Evolutionary conservation across 2,888 invertebrate genomes (phyloP).

Genomic region (Chloromyia formosa): DNA sequence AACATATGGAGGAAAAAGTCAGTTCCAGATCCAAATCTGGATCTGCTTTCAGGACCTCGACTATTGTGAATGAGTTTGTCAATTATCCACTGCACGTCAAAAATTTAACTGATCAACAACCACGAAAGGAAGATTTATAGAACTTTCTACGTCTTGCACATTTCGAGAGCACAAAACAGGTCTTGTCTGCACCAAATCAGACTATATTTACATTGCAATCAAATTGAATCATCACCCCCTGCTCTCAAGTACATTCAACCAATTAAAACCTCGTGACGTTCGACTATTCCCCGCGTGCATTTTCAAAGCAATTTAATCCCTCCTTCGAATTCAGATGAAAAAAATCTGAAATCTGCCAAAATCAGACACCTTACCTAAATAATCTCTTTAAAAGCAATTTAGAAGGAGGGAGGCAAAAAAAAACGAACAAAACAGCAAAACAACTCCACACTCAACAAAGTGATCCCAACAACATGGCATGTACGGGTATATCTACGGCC

Average conservation of each 20-base stretch:
- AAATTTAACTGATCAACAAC: too few relatives aligned
- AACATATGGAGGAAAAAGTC: too few relatives aligned
- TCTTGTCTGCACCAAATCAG: too few relatives aligned
- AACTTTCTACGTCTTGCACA: too few relatives aligned
- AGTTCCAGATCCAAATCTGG: too few relatives aligned
- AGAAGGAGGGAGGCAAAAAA: background rate
- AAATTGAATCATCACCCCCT: background rate
- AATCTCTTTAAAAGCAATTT: conserved; percentile 38
- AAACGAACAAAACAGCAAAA: conserved; percentile 5
- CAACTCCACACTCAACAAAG: background rate
- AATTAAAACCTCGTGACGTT: background rate
- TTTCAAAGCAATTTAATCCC: conserved; percentile 14
- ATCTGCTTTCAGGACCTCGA: too few relatives aligned
- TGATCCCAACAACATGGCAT: background rate
- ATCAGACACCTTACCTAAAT: conserved; percentile 41
- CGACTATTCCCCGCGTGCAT: background rate
- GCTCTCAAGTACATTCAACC: background rate
- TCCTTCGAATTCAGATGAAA: conserved; percentile 1
- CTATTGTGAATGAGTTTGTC: too few relatives aligned
- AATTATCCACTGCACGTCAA: too few relatives aligned
- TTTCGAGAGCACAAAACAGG: too few relatives aligned
- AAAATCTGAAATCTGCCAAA: conserved; percentile 32
- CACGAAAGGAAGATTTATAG: too few relatives aligned
- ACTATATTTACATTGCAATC: background rate
- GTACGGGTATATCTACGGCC: background rate